A percentile compares a stretch with the other conserved stretches of the same genome.
Conservation (phyloP, 2,797 vertebrate genomes). For the Muraenolepis orangiensis region DNA sequence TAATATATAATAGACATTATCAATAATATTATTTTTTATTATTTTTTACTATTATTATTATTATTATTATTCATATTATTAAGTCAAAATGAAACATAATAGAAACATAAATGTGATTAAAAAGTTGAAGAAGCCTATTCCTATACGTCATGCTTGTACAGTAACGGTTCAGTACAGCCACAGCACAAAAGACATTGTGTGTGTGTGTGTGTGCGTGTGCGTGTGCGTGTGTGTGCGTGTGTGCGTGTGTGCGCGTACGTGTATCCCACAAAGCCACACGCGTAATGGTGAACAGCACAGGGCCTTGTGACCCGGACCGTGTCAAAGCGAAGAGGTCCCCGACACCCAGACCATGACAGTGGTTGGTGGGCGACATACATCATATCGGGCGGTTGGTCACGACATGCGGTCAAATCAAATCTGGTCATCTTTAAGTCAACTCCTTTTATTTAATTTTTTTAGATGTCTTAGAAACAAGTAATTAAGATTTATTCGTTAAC, state of each 20-base stretch:
- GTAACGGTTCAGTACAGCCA: slow-evolving; percentile 27
- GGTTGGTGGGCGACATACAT: too few relatives aligned
- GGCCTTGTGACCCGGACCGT: slow-evolving; percentile 60
- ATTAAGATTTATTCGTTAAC: too few relatives aligned
- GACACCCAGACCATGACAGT: slow-evolving; percentile 60
- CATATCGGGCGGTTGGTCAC: slow-evolving; percentile 42
- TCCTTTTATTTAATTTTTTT: too few relatives aligned
- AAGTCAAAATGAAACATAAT: too few relatives aligned
- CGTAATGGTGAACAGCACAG: slow-evolving; percentile 57
- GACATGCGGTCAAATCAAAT: slow-evolving; percentile 53
- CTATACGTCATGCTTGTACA: slow-evolving; percentile 39
- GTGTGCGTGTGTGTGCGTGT: slow-evolving; percentile 15
- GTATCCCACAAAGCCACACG: slow-evolving; percentile 50
- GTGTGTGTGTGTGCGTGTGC: slow-evolving; percentile 5
- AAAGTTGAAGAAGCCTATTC: background rate
- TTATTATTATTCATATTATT: too few relatives aligned
- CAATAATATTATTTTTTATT: too few relatives aligned
- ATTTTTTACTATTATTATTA: too few relatives aligned
- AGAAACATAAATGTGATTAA: background rate
- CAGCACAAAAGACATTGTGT: slow-evolving; percentile 27
- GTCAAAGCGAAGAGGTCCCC: slow-evolving; percentile 32
- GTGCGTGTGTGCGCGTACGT: slow-evolving; percentile 20
- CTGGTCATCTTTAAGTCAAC: too few relatives aligned
- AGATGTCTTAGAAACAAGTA: too few relatives aligned
- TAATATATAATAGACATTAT: too few relatives aligned